Percentiles rank a stretch among this genome's conserved stretches.
These are phyloP conservation scores for Athalia rosae DNA, from an alignment of 2,888 invertebrate genomes.

Conservation along the genomic window DNA sequence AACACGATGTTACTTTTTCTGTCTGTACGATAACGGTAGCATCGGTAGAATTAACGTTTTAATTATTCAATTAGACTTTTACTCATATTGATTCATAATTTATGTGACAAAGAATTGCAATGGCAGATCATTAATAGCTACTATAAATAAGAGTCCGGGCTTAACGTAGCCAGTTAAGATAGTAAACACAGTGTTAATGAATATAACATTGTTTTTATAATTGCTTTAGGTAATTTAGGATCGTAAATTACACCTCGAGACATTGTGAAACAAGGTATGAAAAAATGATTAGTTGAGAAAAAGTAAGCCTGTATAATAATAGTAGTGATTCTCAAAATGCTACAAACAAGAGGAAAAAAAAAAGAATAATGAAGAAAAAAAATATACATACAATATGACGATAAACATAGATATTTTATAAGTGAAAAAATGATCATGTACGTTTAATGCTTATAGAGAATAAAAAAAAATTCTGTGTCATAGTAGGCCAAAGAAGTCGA, in stretches of 20 bases:
- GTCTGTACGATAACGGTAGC: too few species aligned
- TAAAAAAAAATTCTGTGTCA: slow-evolving; percentile 70
- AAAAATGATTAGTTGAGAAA: slow-evolving; percentile 53
- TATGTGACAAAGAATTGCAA: slow-evolving; percentile 4
- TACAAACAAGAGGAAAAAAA: too few species aligned
- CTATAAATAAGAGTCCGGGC: slow-evolving; percentile 24
- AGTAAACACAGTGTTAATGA: slow-evolving; percentile 27
- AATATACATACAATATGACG: slow-evolving; percentile 51
- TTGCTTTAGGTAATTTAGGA: slow-evolving; percentile 26
- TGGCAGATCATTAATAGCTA: slow-evolving; percentile 12
- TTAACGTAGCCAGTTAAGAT: slow-evolving; percentile 18
- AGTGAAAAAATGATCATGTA: slow-evolving; percentile 68
- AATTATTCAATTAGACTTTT: background rate
- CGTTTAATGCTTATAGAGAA: slow-evolving; percentile 69
- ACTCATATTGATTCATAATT: background rate
- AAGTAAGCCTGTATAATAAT: slow-evolving; percentile 63
- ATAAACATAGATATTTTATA: slow-evolving; percentile 69
- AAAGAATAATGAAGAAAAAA: slow-evolving; percentile 29
- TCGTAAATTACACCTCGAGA: slow-evolving; percentile 32
- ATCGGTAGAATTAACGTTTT: background rate
- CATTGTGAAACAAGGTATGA: slow-evolving; percentile 37
- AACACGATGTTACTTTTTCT: too few species aligned
- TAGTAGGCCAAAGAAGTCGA: slow-evolving; percentile 50
- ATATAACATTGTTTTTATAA: slow-evolving; percentile 40
- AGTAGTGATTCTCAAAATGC: slow-evolving; percentile 51